Evolutionary conservation across 1,140 invertebrate genomes (phyloP), one percentile per base, ranked within the genome.

Genomic region (Aleiodes sp.): DNA sequence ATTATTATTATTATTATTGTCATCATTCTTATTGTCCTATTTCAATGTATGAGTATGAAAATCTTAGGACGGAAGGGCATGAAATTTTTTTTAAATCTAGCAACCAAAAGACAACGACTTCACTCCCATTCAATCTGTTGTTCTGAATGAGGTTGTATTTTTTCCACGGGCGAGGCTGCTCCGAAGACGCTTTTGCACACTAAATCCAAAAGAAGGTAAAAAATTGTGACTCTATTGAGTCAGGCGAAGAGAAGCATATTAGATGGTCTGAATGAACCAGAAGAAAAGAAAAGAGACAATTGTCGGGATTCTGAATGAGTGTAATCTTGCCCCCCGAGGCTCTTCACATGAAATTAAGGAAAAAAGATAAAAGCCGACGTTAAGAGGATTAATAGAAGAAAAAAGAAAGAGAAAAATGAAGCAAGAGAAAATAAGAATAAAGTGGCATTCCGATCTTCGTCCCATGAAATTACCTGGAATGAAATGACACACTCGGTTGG

Each of bases 381-480:
- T 9, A 59, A 70, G 2, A 19, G 8, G 62, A 26, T 6, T 21
- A 62, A 60, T 59, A 28, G 37, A 16, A 61, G 31, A 19, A 37
- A 63, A 28, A 61, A 52, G 65, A 70, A 26, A 33, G 46, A 52
- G 14, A 66, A 63, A 68, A 37, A 65, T 59, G 62, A 65, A 68
- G 31, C 19, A 39, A 7, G 56, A 39, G 16, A 59, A 31, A 66
- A 37, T 26, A 43, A 39, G 61, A 65, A 67, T 57, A 37, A 33
- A 14, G n/a, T 43, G 19, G 61, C 37, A 70, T 60, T 64, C 21
- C 39, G 59, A n/a, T 39, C 31, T 52, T n/a, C 61, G 39, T 37
- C 26, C 72, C 75, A 80, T 80, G 72, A 83, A 80, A 86, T 86
- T 85, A 84, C 76, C 74, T 76, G 82, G 83, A 86, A 84, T 83